Percentiles rank a stretch among this genome's conserved stretches.
Evolutionary conservation across 2,888 invertebrate species (phyloP).

Genomic region (Drosophila neotestacea): DNA sequence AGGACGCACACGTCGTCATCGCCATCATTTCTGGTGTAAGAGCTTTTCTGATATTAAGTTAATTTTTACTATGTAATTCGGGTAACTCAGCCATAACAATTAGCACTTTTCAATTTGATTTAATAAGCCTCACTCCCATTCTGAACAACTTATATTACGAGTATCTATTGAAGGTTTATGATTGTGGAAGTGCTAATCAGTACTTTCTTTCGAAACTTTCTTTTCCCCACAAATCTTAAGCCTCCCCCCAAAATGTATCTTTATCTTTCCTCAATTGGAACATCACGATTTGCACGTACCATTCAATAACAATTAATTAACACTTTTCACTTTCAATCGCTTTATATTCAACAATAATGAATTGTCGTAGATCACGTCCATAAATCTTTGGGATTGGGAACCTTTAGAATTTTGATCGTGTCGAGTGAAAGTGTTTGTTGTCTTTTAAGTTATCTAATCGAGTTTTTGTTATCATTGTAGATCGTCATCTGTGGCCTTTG

Average conservation of each 20-base stretch:
- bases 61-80: conserved; percentile 29
- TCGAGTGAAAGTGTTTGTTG: conserved; percentile 53
- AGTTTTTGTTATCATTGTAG: conserved; percentile 30
- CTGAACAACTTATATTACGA: conserved; percentile 19
- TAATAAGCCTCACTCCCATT: conserved; percentile 33
- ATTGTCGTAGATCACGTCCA: conserved; percentile 61
- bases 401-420: conserved; percentile 27
- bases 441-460: conserved; percentile 55
- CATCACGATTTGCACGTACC: conserved; percentile 67
- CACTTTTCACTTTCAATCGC: conserved; percentile 83
- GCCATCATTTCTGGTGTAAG: conserved; percentile 72
- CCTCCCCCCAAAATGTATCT: conserved; percentile 25
- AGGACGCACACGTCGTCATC: conserved; percentile 73
- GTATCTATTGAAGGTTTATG: conserved; percentile 8
- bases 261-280: conserved; percentile 53
- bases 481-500: conserved; percentile 81
- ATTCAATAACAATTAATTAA: conserved; percentile 66
- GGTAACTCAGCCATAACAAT: conserved; percentile 35
- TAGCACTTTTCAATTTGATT: conserved; percentile 38
- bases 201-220: conserved; percentile 70
- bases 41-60: background rate
- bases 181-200: conserved; percentile 42
- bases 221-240: conserved; percentile 26
- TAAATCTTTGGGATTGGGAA: background rate
- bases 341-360: conserved; percentile 31